Evolutionary conservation across 2,113 vertebrate genomes (phyloP), one percentile per base, ranked within the genome.

Genomic region (Hemibagrus wyckioides): DNA sequence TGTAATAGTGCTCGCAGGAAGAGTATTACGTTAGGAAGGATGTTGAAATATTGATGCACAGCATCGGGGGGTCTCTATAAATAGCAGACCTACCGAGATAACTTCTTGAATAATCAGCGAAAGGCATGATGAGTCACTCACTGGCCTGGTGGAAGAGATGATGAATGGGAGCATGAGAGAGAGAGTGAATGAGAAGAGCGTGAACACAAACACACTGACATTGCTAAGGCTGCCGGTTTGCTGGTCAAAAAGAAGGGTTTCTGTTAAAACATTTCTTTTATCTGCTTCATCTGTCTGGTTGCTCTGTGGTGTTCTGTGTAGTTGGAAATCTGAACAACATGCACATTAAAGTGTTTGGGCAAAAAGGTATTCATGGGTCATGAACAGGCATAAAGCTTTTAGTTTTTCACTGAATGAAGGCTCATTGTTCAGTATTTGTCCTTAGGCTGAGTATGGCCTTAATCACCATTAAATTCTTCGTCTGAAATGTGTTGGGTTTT

Each of bases 61-160:
- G 88, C 91, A 89, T 79, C 6, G 25, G 85, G 86, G 71, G 83
- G 57, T 52, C 54, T 92, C 93, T 95, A 95, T 91, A 93, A 94
- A 94, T 94, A 95, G 92, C 91, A n/a, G 39, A 80, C 61, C 84
- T 82, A 88, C 83, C 57, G 90, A 89, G 93, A 93, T 95, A 94
- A 94, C 92, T 90, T 90, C 90, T 93, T 91, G 92, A 95, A 94
- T 95, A 94, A 94, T 95, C 92, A 90, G 86, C 83, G 83, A 90
- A 90, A 92, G 89, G 91, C 90, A 92, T 93, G 93, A 94, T 95
- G 95, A 95, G 88, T 95, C 94, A 95, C 90, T 95, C 93, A 95
- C 90, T 88, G 44, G 75, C 50, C 69, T 88, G 86, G 88, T 79
- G n/a, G 50, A 86, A 82, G 44, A 25, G 65, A 63, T 71, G 52